Conservation (phyloP, 2,113 vertebrate genomes). For the Anguilla rostrata region DNA sequence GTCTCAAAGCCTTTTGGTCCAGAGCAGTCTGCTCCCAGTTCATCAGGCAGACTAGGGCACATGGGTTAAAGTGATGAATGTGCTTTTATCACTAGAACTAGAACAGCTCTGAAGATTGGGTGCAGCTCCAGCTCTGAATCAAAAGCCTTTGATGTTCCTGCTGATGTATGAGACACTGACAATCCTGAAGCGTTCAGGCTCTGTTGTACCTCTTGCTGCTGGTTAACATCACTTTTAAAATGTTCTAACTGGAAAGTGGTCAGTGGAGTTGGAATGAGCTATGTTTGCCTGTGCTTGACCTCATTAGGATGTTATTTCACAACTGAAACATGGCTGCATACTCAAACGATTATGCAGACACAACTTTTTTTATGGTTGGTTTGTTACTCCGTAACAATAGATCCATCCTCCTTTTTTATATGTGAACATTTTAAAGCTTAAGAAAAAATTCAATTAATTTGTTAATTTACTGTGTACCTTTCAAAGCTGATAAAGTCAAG, state of each 20-base stretch:
- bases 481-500: background rate
- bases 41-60: background rate
- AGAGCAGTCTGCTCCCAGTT: conserved; percentile 22
- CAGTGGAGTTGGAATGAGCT: background rate
- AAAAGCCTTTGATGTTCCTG: conserved; percentile 40
- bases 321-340: background rate
- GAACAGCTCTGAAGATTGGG: conserved; percentile 39
- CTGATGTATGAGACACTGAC: conserved; percentile 22
- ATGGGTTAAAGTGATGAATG: background rate
- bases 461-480: background rate
- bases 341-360: background rate
- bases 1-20: conserved; percentile 56
- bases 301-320: background rate
- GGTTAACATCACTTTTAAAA: conserved; percentile 23
- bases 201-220: conserved; percentile 28
- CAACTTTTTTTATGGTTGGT: conserved; percentile 4
- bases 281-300: conserved; percentile 11
- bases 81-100: conserved; percentile 11
- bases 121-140: conserved; percentile 48
- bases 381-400: background rate
- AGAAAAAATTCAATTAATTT: background rate
- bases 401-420: too few species aligned
- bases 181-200: conserved; percentile 22
- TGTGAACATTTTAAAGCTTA: too few species aligned
- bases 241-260: background rate